These are phyloP conservation scores for Nymphicus hollandicus DNA, from an alignment of 2,113 vertebrate species.

Conservation along the genomic window DNA sequence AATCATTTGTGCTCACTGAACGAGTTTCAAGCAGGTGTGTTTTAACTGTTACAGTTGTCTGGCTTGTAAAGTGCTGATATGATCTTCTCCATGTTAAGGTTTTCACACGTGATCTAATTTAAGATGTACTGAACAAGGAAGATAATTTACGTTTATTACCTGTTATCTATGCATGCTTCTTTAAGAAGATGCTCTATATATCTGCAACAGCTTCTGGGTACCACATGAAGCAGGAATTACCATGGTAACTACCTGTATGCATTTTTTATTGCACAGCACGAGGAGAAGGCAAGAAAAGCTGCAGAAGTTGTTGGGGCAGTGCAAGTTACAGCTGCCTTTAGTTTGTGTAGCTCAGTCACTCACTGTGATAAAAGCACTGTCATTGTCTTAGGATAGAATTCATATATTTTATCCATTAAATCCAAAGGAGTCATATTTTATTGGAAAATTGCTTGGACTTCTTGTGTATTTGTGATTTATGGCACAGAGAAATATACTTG, in stretches of 20 bases:
- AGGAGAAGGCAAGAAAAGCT: neutral
- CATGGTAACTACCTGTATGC: slow-evolving; percentile 27
- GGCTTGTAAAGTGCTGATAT: neutral
- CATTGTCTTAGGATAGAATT: neutral
- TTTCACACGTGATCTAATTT: neutral
- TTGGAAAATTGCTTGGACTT: neutral
- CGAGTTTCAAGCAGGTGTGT: neutral
- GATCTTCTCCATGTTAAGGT: neutral
- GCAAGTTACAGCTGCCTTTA: neutral
- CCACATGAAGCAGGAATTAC: neutral
- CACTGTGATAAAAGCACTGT: neutral
- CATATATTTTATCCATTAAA: neutral
- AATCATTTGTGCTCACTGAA: neutral
- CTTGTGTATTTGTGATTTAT: neutral
- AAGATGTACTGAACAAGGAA: neutral
- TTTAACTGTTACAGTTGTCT: neutral
- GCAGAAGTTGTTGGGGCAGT: neutral
- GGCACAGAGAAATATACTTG: neutral
- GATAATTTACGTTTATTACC: neutral
- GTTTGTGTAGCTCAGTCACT: neutral
- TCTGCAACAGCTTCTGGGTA: neutral
- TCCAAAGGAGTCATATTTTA: neutral
- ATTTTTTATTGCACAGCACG: neutral
- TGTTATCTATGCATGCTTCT: neutral
- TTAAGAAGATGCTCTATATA: neutral